Conservation (phyloP, 2,888 invertebrate species). For the Acleris sparsana region DNA sequence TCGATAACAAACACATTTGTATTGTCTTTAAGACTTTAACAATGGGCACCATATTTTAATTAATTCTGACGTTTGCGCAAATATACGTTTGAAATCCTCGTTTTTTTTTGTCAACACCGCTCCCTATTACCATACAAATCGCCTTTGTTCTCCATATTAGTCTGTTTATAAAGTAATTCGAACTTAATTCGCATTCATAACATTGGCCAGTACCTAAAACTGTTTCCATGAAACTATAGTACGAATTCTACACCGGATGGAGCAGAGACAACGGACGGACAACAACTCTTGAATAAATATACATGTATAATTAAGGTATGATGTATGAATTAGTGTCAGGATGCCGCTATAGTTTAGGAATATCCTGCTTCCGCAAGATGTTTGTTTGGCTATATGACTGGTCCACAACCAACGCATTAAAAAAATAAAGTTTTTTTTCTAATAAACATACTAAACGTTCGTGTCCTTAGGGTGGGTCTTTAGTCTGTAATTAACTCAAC, state of each 20-base stretch:
- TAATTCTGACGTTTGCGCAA: no score
- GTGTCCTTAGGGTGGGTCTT: no score
- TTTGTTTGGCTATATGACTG: not conserved
- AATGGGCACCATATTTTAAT: no score
- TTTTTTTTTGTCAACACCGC: slow-evolving; percentile 12
- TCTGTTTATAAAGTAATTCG: slow-evolving; percentile 34
- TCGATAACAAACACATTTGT: not conserved
- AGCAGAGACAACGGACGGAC: slow-evolving; percentile 46
- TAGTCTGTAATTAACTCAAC: no score
- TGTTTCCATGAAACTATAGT: slow-evolving; percentile 59
- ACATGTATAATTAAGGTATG: slow-evolving; percentile 1
- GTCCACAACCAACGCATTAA: not conserved
- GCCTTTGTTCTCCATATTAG: slow-evolving; percentile 21
- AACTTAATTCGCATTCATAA: slow-evolving; percentile 44
- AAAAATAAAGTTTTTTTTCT: no score
- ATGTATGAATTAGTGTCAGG: not conserved
- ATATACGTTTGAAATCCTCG: no score
- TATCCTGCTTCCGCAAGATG: not conserved
- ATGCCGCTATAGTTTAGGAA: not conserved
- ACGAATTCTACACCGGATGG: slow-evolving; percentile 67
- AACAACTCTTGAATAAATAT: not conserved
- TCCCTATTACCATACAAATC: slow-evolving; percentile 11
- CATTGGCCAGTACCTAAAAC: slow-evolving; percentile 42
- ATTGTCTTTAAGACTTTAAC: not conserved
- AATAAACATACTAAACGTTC: no score